Evolutionary conservation across 1,140 invertebrate genomes (phyloP).

Genomic region (Meloidogyne chitwoodi): DNA sequence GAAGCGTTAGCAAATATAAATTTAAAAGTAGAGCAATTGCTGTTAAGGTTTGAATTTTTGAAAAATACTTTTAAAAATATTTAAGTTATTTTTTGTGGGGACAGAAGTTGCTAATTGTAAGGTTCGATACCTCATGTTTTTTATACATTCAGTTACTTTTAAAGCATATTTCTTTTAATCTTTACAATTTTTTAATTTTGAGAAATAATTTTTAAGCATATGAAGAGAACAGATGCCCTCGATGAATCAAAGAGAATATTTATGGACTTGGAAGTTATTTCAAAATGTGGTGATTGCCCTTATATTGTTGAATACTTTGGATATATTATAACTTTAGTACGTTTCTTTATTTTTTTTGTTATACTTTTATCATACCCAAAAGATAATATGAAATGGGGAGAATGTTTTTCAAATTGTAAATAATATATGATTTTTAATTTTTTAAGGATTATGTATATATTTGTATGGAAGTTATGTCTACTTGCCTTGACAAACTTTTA

Average conservation of each 20-base stretch:
- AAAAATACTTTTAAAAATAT: no score
- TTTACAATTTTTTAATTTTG: conserved; percentile 12
- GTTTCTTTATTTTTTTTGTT: background rate
- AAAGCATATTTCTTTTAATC: background rate
- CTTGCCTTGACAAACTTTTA: conserved; percentile 87
- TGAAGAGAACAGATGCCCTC: conserved; percentile 87
- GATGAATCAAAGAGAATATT: conserved; percentile 96
- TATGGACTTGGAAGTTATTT: conserved; percentile 95
- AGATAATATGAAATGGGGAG: no score
- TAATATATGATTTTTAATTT: no score
- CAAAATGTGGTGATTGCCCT: conserved; percentile 90
- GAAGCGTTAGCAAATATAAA: conserved; percentile 29
- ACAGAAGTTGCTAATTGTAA: no score
- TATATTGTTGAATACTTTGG: conserved; percentile 95
- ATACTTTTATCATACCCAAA: no score
- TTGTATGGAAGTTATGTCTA: conserved; percentile 89
- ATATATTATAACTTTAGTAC: conserved; percentile 83
- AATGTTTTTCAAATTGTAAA: no score
- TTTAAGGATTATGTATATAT: conserved; percentile 46
- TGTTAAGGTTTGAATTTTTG: conserved; percentile 33
- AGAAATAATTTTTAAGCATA: conserved; percentile 74
- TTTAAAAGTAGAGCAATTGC: conserved; percentile 34
- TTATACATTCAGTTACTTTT: background rate
- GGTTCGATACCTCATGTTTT: no score
- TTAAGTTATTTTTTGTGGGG: no score